A percentile compares a stretch with the other conserved stretches of the same genome.
These are phyloP conservation scores for Drosophila ambigua DNA, from an alignment of 1,140 invertebrate species.

Conservation along the genomic window DNA sequence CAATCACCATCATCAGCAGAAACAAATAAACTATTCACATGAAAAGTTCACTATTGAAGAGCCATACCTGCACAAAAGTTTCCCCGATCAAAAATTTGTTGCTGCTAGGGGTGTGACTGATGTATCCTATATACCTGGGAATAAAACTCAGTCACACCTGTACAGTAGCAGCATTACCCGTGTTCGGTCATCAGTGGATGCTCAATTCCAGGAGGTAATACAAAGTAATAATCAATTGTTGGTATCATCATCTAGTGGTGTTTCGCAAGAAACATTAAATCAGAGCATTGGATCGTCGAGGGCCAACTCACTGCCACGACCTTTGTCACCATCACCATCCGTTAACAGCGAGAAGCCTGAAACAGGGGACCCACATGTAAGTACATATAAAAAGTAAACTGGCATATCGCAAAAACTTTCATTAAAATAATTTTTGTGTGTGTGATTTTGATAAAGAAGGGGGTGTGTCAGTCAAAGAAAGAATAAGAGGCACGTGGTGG, in stretches of 20 bases:
- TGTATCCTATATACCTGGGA: constrained; percentile 13
- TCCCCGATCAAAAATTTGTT: constrained; percentile 15
- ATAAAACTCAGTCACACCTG: constrained; percentile 18
- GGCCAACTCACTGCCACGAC: constrained; percentile 89
- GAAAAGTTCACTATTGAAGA: constrained; percentile 9
- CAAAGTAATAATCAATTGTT: constrained; percentile 83
- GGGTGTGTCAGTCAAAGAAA: too few species aligned
- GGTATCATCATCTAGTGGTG: constrained; percentile 87
- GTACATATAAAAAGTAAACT: constrained; percentile 9
- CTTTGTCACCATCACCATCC: constrained; percentile 93
- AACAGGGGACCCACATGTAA: constrained; percentile 67
- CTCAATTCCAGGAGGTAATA: constrained; percentile 36
- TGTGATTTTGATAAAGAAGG: too few species aligned
- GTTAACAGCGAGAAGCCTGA: constrained; percentile 91
- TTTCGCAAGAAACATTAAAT: constrained; percentile 87
- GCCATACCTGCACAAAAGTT: constrained; percentile 22
- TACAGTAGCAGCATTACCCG: constrained; percentile 22
- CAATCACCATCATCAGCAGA: constrained; percentile 33
- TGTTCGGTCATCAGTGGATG: constrained; percentile 15
- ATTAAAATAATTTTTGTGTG: too few species aligned
- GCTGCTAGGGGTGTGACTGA: constrained; percentile 10
- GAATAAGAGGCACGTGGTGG: too few species aligned
- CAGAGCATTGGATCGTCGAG: constrained; percentile 85
- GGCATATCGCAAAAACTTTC: neutral
- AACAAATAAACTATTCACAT: constrained; percentile 16